phyloP scores from a whole-genome alignment of 2,113 vertebrate species.

The Clinocottus analis region DNA sequence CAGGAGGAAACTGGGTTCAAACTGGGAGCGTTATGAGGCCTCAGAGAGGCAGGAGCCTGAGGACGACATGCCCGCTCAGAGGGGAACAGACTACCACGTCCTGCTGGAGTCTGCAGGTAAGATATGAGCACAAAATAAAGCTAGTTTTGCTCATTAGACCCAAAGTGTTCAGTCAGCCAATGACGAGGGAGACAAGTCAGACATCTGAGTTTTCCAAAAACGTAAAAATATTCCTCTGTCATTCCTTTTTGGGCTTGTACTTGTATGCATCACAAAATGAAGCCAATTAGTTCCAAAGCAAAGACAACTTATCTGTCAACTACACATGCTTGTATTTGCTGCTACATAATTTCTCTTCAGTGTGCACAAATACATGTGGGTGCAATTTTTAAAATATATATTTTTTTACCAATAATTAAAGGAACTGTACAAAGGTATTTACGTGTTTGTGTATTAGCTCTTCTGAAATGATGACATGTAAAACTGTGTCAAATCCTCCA shows the following conservation, averaged over 20 bases:
- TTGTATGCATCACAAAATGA: background rate
- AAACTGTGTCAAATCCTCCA: conserved; percentile 26
- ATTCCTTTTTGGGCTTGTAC: background rate
- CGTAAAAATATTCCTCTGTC: background rate
- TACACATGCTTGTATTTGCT: background rate
- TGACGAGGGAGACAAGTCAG: background rate
- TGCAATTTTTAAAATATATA: too few relatives aligned
- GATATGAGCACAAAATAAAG: background rate
- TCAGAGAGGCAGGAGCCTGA: conserved; percentile 78
- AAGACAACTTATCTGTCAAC: background rate
- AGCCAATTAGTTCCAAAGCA: background rate
- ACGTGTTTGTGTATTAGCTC: background rate
- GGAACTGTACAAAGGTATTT: background rate
- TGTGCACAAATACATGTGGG: background rate
- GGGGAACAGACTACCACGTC: conserved; percentile 91
- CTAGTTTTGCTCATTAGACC: background rate
- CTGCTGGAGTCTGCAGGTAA: conserved; percentile 90
- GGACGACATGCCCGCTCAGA: conserved; percentile 82
- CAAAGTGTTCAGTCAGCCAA: background rate
- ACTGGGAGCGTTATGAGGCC: conserved; percentile 91
- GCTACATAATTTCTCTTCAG: background rate
- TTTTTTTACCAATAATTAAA: background rate
- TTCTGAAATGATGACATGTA: background rate
- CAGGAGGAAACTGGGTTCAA: conserved; percentile 91
- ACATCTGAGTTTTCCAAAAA: background rate